Evolutionary conservation across 2,888 invertebrate genomes (phyloP).

Genomic region (Drosophila algonquin): DNA sequence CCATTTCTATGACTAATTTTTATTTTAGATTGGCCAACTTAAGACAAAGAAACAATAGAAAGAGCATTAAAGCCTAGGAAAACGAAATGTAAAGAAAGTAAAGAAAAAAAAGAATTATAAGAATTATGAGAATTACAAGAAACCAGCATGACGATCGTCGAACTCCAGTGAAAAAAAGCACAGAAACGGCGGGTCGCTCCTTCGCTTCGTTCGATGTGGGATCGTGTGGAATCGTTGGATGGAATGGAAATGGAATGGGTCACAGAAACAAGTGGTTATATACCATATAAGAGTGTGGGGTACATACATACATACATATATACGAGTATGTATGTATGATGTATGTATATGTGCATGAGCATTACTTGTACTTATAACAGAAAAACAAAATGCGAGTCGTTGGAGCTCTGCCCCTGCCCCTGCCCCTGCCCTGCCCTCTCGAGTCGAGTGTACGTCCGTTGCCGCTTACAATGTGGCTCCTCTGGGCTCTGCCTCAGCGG

Average conservation of each 20-base stretch:
- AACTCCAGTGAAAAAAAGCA: constrained; percentile 57
- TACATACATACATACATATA: not conserved
- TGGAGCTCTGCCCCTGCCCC: constrained; percentile 26
- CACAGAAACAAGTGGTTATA: constrained; percentile 57
- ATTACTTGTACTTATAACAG: constrained; percentile 24
- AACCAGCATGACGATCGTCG: constrained; percentile 79
- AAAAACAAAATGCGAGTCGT: constrained; percentile 50
- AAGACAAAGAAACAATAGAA: not conserved
- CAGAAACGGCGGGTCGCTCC: constrained; percentile 9
- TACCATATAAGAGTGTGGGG: constrained; percentile 17
- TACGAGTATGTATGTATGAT: not conserved
- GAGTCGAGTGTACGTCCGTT: constrained; percentile 22
- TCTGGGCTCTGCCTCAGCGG: constrained; percentile 20
- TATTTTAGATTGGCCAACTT: not conserved
- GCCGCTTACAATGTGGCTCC: constrained; percentile 31
- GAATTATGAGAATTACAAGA: constrained; percentile 68
- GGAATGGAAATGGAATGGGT: not conserved
- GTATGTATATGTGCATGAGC: constrained; percentile 6
- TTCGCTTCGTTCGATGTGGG: not conserved
- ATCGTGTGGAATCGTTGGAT: not conserved
- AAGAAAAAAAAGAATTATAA: constrained; percentile 34
- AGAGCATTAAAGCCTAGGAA: not conserved
- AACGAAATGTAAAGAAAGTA: constrained; percentile 1
- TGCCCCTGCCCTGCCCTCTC: constrained; percentile 5
- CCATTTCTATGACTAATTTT: no score